Evolutionary conservation across 2,888 invertebrate genomes (phyloP).

Genomic region (Lasioglossum vierecki): DNA sequence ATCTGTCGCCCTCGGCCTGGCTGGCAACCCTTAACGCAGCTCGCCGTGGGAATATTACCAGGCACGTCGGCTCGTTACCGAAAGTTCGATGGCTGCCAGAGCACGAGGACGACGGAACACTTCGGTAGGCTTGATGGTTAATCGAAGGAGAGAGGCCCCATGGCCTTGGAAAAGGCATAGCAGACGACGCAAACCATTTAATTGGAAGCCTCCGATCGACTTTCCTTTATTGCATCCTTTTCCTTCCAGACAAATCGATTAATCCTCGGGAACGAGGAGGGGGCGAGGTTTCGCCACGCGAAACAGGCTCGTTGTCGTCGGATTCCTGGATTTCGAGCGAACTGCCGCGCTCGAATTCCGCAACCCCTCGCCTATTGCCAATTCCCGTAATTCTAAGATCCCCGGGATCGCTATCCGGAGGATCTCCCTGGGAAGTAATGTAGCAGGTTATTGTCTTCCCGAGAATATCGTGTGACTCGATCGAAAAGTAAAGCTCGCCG

Average conservation of each 20-base stretch:
- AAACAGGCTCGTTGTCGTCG: conserved; percentile 15
- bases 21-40: conserved; percentile 19
- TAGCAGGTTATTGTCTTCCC: conserved; percentile 12
- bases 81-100: conserved; percentile 57
- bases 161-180: conserved; percentile 1
- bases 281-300: neutral
- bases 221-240: conserved; percentile 18
- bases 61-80: conserved; percentile 68
- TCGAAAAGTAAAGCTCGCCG: conserved; percentile 1
- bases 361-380: conserved; percentile 6
- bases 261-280: conserved; percentile 21
- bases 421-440: conserved; percentile 4
- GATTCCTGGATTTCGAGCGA: neutral
- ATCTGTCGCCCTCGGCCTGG: neutral
- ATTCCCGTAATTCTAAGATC: conserved; percentile 18
- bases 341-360: neutral
- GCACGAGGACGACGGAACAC: conserved; percentile 1
- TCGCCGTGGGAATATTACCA: conserved; percentile 71
- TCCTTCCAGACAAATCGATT: conserved; percentile 34
- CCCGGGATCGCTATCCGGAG: neutral
- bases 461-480: conserved; percentile 11
- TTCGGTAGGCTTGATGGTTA: conserved; percentile 48
- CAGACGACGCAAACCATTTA: conserved; percentile 37
- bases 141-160: conserved; percentile 61
- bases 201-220: conserved; percentile 52